Conservation (phyloP, 2,113 vertebrate genomes). For the Oreochromis aureus region DNA sequence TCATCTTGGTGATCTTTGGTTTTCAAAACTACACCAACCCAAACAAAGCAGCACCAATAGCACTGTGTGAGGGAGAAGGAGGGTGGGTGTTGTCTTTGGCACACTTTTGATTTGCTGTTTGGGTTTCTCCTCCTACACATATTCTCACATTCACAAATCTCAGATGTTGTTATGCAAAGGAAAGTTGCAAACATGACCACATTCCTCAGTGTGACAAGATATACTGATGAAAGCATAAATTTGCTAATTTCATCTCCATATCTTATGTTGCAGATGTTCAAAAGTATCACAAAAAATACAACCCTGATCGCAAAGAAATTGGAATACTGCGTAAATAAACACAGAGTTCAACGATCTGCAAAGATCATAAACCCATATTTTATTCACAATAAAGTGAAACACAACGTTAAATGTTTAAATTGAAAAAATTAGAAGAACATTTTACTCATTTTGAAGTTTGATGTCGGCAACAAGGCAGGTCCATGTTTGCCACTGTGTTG, state of each 20-base stretch:
- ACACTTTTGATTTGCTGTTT: neutral
- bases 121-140: neutral
- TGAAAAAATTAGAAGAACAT: rapidly evolving
- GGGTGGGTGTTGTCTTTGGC: neutral
- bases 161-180: neutral
- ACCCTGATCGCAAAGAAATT: neutral
- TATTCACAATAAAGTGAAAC: rapidly evolving
- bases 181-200: neutral
- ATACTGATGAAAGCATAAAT: neutral
- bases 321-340: neutral
- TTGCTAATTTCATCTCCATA: neutral
- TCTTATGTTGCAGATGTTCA: neutral
- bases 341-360: neutral
- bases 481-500: neutral
- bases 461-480: neutral
- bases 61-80: neutral
- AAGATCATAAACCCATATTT: neutral
- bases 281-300: neutral
- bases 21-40: neutral
- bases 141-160: neutral
- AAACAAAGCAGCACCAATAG: neutral
- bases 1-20: neutral
- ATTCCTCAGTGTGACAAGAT: neutral
- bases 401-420: rapidly evolving
- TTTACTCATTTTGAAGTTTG: neutral